Conservation (phyloP, 92 coral and sea anemone genomes). For the Diadumene lineata region DNA sequence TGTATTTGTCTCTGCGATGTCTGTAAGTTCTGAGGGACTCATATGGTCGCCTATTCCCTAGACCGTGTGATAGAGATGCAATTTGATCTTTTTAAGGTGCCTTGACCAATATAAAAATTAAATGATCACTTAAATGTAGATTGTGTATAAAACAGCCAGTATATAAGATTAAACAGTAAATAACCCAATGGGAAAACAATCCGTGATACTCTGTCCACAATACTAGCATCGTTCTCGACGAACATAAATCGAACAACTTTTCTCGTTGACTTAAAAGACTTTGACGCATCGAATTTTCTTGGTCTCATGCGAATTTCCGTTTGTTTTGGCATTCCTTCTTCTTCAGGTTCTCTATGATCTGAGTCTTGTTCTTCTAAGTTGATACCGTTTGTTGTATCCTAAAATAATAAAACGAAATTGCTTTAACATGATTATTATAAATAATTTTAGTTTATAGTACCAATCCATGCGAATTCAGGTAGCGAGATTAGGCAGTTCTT, state of each 20-base stretch:
- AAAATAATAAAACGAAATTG: too few relatives aligned
- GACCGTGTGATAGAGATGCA: too few relatives aligned
- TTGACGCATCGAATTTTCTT: background rate
- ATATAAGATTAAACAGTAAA: conserved; percentile 58
- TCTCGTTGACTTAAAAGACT: conserved; percentile 20
- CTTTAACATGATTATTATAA: too few relatives aligned
- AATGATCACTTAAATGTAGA: background rate
- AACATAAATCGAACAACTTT: conserved; percentile 45
- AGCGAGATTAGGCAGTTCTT: too few relatives aligned
- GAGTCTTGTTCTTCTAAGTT: background rate
- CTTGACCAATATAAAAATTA: background rate
- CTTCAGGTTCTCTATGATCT: background rate
- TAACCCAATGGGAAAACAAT: conserved; percentile 57
- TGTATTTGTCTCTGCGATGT: too few relatives aligned
- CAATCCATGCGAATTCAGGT: too few relatives aligned
- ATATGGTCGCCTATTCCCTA: too few relatives aligned
- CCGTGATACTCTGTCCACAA: conserved; percentile 66
- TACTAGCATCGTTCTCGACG: conserved; percentile 44
- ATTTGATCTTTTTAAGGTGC: too few relatives aligned
- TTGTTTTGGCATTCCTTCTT: background rate
- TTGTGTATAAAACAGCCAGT: conserved; percentile 47
- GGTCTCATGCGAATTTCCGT: background rate
- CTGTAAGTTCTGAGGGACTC: too few relatives aligned
- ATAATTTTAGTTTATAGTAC: too few relatives aligned
- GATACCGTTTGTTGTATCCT: conserved; percentile 8